Evolutionary conservation across 2,888 invertebrate species (phyloP).

Genomic region (Stegana nigrithorax): DNA sequence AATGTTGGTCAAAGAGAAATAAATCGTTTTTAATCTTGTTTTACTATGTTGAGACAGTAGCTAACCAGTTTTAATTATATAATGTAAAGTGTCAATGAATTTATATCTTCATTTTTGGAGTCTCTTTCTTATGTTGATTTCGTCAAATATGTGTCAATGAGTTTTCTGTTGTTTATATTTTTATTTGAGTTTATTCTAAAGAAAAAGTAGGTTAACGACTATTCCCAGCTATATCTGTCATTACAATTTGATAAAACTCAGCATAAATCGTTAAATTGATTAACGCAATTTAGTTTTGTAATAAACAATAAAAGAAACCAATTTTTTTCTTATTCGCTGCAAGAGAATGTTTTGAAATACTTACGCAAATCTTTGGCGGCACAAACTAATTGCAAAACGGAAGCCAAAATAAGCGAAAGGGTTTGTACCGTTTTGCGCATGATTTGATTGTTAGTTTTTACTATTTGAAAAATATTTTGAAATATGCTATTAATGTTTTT

Average conservation of each 20-base stretch:
- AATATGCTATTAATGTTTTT: neutral
- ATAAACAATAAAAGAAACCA: conserved; percentile 8
- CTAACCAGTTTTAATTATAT: no score
- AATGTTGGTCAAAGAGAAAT: no score
- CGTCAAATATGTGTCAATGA: no score
- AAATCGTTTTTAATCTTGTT: no score
- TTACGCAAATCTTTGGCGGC: conserved; percentile 63
- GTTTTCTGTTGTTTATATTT: no score
- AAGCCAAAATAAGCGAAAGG: conserved; percentile 23
- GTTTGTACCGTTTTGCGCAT: conserved; percentile 26
- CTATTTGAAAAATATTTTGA: neutral
- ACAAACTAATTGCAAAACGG: conserved; percentile 35
- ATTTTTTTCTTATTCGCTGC: neutral
- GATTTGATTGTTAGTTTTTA: conserved; percentile 1
- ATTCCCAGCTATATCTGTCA: no score
- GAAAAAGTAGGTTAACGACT: no score
- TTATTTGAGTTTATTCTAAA: no score
- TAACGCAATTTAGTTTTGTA: conserved; percentile 7
- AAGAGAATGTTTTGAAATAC: conserved; percentile 31
- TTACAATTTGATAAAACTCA: neutral
- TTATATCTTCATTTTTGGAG: no score
- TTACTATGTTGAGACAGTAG: no score
- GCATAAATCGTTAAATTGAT: conserved; percentile 4
- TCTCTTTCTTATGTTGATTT: no score
- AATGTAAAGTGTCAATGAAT: no score